phyloP scores from a whole-genome alignment of 2,113 vertebrate genomes.

The Microtus montanus region DNA sequence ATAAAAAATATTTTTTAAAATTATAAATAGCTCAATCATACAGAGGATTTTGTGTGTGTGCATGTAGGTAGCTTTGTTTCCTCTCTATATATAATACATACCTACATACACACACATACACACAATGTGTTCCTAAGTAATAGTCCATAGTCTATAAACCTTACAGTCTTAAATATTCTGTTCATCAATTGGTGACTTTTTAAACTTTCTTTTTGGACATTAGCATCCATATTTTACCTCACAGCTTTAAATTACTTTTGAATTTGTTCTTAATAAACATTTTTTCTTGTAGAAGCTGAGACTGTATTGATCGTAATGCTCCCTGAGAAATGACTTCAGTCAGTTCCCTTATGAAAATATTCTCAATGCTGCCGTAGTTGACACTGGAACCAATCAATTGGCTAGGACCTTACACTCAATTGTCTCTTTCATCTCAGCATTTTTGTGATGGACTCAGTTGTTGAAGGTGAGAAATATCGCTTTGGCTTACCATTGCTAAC shows the following conservation, averaged over 20 bases:
- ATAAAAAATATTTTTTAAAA: background rate
- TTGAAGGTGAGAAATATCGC: background rate
- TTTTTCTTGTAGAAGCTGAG: background rate
- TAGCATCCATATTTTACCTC: background rate
- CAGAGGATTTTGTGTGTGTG: background rate
- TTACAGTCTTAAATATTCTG: conserved; percentile 3
- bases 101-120: too few relatives aligned
- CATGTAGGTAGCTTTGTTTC: background rate
- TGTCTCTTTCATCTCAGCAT: background rate
- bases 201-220: background rate
- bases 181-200: background rate
- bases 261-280: background rate
- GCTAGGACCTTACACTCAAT: background rate
- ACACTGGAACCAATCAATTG: background rate
- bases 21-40: background rate
- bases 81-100: background rate
- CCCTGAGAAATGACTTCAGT: background rate
- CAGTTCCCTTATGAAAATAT: conserved; percentile 15
- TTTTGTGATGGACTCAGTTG: background rate
- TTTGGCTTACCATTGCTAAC: conserved; percentile 37
- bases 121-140: background rate
- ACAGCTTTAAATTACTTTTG: background rate
- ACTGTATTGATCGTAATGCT: background rate
- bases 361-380: background rate
- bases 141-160: background rate